Evolutionary conservation across 2,113 vertebrate genomes (phyloP).

Genomic region (Leucopsar rothschildi): DNA sequence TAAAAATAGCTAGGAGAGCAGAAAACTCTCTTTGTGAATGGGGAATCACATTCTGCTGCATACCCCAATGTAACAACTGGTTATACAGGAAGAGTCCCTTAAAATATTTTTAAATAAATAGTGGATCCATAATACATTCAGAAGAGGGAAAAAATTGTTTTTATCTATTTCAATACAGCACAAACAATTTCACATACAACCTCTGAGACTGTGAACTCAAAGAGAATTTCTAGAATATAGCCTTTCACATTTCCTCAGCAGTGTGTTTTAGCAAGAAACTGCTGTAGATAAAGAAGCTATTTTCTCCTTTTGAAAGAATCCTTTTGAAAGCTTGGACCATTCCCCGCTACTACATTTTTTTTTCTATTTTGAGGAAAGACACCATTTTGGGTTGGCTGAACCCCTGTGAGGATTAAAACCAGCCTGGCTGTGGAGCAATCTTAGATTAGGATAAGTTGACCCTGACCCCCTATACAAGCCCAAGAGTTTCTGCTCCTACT

Average conservation of each 20-base stretch:
- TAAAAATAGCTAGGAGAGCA: not conserved
- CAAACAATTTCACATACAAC: not conserved
- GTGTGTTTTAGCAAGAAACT: not conserved
- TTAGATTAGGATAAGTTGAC: not conserved
- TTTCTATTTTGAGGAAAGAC: not conserved
- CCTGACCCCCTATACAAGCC: fast-evolving
- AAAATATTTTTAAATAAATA: not conserved
- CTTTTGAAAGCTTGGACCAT: not conserved
- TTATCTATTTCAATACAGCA: not conserved
- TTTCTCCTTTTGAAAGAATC: not conserved
- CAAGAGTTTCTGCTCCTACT: not conserved
- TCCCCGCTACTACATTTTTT: not conserved
- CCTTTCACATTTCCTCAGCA: not conserved
- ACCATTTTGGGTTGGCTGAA: not conserved
- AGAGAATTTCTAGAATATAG: not conserved
- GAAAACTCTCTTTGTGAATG: not conserved
- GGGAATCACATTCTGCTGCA: not conserved
- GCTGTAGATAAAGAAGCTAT: not conserved
- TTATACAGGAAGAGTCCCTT: not conserved
- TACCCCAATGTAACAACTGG: not conserved
- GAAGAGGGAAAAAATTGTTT: not conserved
- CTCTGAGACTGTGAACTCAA: not conserved
- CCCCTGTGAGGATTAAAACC: not conserved
- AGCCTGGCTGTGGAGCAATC: not conserved
- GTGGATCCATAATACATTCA: not conserved